Evolutionary conservation across 2,113 vertebrate species (phyloP).

Genomic region (Pycnonotus jocosus): DNA sequence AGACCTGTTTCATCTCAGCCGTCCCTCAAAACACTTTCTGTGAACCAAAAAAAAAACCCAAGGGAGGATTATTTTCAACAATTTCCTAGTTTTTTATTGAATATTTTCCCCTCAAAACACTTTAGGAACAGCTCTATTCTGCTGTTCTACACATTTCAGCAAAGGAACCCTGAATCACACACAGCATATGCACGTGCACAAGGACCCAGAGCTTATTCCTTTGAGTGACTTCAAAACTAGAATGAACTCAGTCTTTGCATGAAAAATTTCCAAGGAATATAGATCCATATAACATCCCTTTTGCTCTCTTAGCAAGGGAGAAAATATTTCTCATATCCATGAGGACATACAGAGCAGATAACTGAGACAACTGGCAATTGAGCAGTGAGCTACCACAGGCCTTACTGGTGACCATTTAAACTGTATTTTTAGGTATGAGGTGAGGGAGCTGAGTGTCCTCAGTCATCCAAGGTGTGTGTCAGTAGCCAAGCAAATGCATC

Average conservation of each 20-base stretch:
- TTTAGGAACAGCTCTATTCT: background rate
- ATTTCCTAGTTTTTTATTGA: background rate
- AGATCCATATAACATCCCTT: background rate
- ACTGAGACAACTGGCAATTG: background rate
- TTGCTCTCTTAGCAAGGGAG: background rate
- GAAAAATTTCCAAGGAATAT: background rate
- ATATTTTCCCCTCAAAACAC: background rate
- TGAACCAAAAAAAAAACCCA: background rate
- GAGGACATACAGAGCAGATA: background rate
- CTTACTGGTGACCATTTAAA: background rate
- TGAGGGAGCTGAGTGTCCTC: background rate
- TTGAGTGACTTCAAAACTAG: background rate
- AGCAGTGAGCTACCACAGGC: background rate
- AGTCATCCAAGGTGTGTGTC: background rate
- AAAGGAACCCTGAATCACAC: background rate
- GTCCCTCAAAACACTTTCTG: background rate
- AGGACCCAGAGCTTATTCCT: background rate
- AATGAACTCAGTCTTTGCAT: background rate
- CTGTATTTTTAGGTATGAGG: background rate
- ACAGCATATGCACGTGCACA: fast-evolving
- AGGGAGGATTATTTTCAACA: background rate
- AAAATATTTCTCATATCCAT: background rate
- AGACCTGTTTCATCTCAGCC: background rate
- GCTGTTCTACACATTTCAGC: background rate
- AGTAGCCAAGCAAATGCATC: background rate